Evolutionary conservation across 2,113 vertebrate genomes (phyloP).

Genomic region (Himantopus leucocephalus): DNA sequence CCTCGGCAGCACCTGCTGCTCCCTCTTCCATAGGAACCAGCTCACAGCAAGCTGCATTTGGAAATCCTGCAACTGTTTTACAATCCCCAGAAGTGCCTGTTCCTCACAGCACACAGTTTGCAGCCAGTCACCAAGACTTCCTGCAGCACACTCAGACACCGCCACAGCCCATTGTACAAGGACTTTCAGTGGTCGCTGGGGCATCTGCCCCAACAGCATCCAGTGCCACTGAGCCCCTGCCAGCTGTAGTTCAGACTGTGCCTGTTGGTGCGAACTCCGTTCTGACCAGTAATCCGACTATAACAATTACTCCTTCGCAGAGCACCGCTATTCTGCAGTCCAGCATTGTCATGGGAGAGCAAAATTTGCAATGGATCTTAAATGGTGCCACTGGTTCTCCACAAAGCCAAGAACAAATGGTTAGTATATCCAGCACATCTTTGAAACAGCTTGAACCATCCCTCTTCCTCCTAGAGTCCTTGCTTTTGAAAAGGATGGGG

Average conservation of each 20-base stretch:
- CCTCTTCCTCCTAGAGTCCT: background rate
- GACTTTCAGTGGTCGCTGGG: constrained; percentile 76
- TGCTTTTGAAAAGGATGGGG: background rate
- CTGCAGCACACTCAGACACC: constrained; percentile 75
- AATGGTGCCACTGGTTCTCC: constrained; percentile 87
- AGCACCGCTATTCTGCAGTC: constrained; percentile 88
- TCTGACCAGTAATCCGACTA: constrained; percentile 75
- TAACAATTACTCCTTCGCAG: constrained; percentile 82
- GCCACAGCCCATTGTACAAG: constrained; percentile 67
- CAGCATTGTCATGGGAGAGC: constrained; percentile 93
- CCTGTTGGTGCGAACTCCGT: constrained; percentile 82
- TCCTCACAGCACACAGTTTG: constrained; percentile 80
- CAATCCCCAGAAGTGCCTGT: constrained; percentile 86
- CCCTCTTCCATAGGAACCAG: constrained; percentile 69
- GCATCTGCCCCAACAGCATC: constrained; percentile 55
- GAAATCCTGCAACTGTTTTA: constrained; percentile 76
- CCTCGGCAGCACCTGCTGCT: constrained; percentile 66
- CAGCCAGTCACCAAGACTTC: constrained; percentile 82
- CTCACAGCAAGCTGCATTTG: constrained; percentile 76
- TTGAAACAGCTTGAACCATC: background rate
- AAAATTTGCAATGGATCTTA: constrained; percentile 97
- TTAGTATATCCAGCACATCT: constrained; percentile 67
- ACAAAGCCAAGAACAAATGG: constrained; percentile 88
- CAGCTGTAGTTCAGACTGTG: constrained; percentile 83
- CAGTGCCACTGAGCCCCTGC: constrained; percentile 75